phyloP scores from a whole-genome alignment of 2,888 invertebrate species.

The Parnassius orleans region DNA sequence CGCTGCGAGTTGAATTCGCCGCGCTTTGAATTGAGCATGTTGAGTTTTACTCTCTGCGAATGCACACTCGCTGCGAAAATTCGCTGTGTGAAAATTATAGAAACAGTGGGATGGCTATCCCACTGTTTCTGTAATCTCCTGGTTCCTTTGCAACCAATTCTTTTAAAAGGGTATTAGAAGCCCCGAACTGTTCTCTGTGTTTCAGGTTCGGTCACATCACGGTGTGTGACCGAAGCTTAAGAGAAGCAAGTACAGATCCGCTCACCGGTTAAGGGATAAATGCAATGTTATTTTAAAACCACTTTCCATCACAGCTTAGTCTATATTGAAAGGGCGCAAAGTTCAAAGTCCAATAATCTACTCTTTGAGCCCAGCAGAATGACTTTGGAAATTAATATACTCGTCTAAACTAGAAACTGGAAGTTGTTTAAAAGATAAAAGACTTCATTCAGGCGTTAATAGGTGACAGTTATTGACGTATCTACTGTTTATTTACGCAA shows the following conservation, averaged over 20 bases:
- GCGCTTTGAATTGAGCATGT: no score
- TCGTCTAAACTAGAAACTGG: conserved; percentile 40
- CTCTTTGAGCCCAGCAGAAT: not conserved
- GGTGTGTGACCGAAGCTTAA: not conserved
- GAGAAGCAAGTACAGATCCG: conserved; percentile 12
- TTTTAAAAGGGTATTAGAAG: no score
- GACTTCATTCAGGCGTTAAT: conserved; percentile 53
- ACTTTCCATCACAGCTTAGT: not conserved
- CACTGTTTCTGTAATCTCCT: no score
- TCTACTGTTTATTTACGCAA: conserved; percentile 25
- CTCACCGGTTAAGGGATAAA: conserved; percentile 15
- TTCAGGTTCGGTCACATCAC: no score
- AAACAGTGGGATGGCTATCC: no score
- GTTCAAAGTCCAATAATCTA: conserved; percentile 13
- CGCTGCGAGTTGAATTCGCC: no score
- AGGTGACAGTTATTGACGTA: conserved; percentile 50
- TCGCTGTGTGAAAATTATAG: no score
- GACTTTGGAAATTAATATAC: conserved; percentile 29
- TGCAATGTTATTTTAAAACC: not conserved
- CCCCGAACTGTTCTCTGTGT: no score
- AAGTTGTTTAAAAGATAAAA: conserved; percentile 64
- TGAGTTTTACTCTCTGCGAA: no score
- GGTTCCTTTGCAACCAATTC: no score
- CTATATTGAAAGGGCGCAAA: conserved; percentile 4
- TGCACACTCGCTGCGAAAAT: no score